Percentiles rank a stretch among this genome's conserved stretches.
phyloP scores from a whole-genome alignment of 2,888 invertebrate species.

The Fragum whitleyi region DNA sequence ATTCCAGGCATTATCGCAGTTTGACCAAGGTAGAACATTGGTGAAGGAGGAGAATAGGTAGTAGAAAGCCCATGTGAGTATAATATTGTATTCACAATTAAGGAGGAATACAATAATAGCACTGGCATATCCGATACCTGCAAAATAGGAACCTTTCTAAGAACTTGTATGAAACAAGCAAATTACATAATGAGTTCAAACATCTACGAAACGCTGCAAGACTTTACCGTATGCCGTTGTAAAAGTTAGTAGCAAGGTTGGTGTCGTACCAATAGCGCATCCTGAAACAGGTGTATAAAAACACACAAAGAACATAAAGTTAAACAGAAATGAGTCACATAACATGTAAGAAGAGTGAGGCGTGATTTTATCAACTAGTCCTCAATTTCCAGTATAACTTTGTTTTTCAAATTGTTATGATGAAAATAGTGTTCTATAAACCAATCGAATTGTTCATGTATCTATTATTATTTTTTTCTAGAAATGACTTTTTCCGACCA shows the following conservation, averaged over 20 bases:
- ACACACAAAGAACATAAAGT: neutral
- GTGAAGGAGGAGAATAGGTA: conserved; percentile 90
- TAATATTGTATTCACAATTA: conserved; percentile 88
- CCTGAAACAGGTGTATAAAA: conserved; percentile 20
- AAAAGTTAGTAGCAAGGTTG: neutral
- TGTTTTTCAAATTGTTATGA: too few relatives aligned
- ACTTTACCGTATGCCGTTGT: neutral
- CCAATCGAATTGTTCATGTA: too few relatives aligned
- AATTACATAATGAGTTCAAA: neutral
- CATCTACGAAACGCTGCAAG: neutral
- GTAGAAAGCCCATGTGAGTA: conserved; percentile 93
- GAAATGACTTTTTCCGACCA: too few relatives aligned
- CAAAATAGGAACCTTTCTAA: too few relatives aligned
- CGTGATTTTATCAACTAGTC: too few relatives aligned
- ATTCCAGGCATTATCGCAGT: conserved; percentile 93
- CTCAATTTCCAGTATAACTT: too few relatives aligned
- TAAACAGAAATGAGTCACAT: neutral
- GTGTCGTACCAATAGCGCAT: neutral
- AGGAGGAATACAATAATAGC: conserved; percentile 85
- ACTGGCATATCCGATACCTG: conserved; percentile 87
- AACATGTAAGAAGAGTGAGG: too few relatives aligned
- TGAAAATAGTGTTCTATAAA: too few relatives aligned
- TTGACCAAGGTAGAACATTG: conserved; percentile 91
- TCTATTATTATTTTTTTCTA: too few relatives aligned
- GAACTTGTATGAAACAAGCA: neutral